Conservation (phyloP, 2,113 vertebrate species). For the Prinia subflava region DNA sequence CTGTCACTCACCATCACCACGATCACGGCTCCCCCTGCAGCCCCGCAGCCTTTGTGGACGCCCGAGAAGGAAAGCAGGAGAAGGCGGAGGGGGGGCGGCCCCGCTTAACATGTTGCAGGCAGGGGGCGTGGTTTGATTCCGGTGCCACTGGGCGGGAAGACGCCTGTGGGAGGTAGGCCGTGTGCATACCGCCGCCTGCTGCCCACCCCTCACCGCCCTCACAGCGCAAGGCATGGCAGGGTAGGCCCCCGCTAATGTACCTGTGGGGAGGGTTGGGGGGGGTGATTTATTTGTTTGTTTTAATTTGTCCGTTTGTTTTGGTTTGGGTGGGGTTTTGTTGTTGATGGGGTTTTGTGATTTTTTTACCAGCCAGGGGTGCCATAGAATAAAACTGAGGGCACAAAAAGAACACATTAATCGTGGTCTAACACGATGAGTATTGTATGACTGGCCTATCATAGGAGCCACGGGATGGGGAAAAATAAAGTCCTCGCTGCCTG, state of each 20-base stretch:
- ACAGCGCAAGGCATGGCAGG: accelerated
- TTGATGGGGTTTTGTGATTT: background rate
- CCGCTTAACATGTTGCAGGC: slow-evolving; percentile 65
- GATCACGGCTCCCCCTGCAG: background rate
- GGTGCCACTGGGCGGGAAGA: slow-evolving; percentile 23
- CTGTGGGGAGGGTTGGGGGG: too few relatives aligned
- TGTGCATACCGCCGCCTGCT: background rate
- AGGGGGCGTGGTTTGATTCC: slow-evolving; percentile 1
- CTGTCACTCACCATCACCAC: background rate
- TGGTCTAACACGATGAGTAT: accelerated
- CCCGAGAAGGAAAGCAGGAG: too few relatives aligned
- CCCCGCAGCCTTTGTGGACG: background rate
- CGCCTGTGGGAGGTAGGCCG: background rate
- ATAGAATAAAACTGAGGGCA: background rate
- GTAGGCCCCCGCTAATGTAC: too few relatives aligned
- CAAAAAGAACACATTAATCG: accelerated
- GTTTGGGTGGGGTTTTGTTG: background rate
- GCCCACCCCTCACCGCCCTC: background rate
- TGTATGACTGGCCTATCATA: accelerated
- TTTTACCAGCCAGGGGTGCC: too few relatives aligned
- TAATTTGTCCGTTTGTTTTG: background rate
- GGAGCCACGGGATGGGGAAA: background rate
- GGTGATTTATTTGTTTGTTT: too few relatives aligned
- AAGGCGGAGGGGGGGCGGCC: background rate
- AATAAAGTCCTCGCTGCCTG: background rate